Base-by-base conservation (phyloP, 2,888 invertebrate species). In the Cylindroiulus punctatus region DNA sequence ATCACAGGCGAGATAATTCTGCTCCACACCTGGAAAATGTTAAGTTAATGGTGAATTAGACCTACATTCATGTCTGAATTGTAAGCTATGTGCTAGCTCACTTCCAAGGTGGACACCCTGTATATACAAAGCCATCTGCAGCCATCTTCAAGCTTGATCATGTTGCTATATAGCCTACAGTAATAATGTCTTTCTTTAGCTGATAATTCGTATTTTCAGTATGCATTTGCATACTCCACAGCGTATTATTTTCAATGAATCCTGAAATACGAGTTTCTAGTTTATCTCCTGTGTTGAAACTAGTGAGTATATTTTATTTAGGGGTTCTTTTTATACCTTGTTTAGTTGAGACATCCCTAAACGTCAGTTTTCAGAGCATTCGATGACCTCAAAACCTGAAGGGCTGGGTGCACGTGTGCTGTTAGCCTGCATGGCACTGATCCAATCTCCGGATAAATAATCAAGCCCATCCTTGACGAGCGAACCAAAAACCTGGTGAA, bases 271-370 rank as follows among this genome's bases (percentile, higher is more conserved):
- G 22, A 30, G 19, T 19, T 30, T 76, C 30, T 76, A 22, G 76
- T 10, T 8, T 22, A 76, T 76, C 30, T 30, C 3, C 30, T 76
- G 12, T 76, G 30, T 14, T 26, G 7, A 30, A 65, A 3, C 65
- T 65, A 26, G 26, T 17, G 30, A 76, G 76, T 76, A 30, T 76
- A 76, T 76, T 76, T 76, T 76, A 76, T 76, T 76, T 76, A 22
- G 76, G 76, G 26, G 76, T 76, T 76, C 76, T 76, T 76, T 76
- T 76, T 76, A 76, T 76, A 30, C 76, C 76, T 76, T 76, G 76
- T 76, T 76, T 76, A 76, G 76, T 14, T 76, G 22, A 5, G 76
- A 30, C 22, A 52, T 65, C 22, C 5, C 65, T 65, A 65, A 76
- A 76, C 76, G 76, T 76, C 76, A 76, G 12, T 76, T 65, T 14